Percentiles rank a stretch among this genome's conserved stretches.
phyloP scores from a whole-genome alignment of 1,140 invertebrate genomes.

The Bombus superbus region DNA sequence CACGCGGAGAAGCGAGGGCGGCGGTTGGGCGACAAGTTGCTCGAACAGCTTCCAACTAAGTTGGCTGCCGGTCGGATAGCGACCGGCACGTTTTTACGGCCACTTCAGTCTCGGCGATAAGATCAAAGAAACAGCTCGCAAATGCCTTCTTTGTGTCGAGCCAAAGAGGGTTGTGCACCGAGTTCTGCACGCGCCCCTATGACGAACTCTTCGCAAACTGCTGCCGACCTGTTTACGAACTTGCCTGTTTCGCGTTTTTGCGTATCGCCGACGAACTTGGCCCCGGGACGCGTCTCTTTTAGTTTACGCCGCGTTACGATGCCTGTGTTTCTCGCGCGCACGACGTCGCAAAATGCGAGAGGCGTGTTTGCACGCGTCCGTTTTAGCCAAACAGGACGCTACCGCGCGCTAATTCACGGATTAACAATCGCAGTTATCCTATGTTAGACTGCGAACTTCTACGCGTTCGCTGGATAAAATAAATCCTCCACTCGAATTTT shows the following conservation, averaged over 20 bases:
- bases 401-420: too few relatives aligned
- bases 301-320: neutral
- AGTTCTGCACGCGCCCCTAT: neutral
- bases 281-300: neutral
- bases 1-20: neutral
- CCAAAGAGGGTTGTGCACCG: neutral
- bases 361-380: too few relatives aligned
- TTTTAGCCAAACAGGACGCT: too few relatives aligned
- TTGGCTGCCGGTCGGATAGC: conserved; percentile 22
- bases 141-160: conserved; percentile 38
- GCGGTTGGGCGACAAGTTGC: neutral
- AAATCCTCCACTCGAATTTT: neutral
- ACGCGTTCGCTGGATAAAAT: neutral
- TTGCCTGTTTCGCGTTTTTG: conserved; percentile 31
- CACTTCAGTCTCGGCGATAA: conserved; percentile 6
- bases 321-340: neutral
- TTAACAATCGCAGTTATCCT: too few relatives aligned
- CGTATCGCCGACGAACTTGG: conserved; percentile 2
- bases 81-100: conserved; percentile 5
- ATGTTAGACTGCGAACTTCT: too few relatives aligned
- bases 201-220: conserved; percentile 32
- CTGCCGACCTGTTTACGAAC: conserved; percentile 34
- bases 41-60: conserved; percentile 9
- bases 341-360: neutral
- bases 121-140: conserved; percentile 42